Evolutionary conservation across 2,113 vertebrate species (phyloP), one percentile per base, ranked within the genome.

Genomic region (Theropithecus gelada): DNA sequence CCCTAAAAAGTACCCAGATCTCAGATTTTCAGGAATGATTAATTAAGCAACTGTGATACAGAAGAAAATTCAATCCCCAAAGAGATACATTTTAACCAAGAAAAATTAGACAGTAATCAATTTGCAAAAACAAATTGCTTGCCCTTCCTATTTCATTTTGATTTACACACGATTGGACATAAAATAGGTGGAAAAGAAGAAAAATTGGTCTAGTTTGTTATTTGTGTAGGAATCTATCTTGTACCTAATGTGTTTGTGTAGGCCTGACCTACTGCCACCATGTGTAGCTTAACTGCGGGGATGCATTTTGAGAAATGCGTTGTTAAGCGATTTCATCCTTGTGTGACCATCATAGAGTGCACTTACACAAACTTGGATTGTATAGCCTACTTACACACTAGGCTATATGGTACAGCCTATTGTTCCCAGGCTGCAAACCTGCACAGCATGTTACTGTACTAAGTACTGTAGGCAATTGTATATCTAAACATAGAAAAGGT

Each of bases 151-250:
- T 89, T 95, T 92, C 14, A 61, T 72, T 52, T 94, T 64, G 35
- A 68, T 93, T 94, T 82, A 72, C 22, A 59, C 38, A 68, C n/a
- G 23, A 22, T 92, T 90, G 80, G 45, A 75, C 97, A 89, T 91
- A 81, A 95, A 79, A 16, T 87, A 9, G 86, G 50, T 93, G 45
- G 45, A 32, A 68, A 93, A 89, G 72, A 96, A 94, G 52, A 72
- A 87, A 73, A 66, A 22, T 11, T 61, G 20, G 40, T 20, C 8
- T 76, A 11, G 81, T 93, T 85, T 55, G 48, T 87, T 76, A 79
- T 78, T 78, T 82, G 59, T 48, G 27, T 30, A 94, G 52, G 17
- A 87, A n/a, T 94, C 57, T 90, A 27, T 6, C 35, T 23, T 78
- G 18, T 50, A 83, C 18, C 23, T 70, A 35, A 43, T 88, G 61